Base-by-base conservation (phyloP, 1,140 invertebrate genomes). In the Steinernema khuongi region DNA sequence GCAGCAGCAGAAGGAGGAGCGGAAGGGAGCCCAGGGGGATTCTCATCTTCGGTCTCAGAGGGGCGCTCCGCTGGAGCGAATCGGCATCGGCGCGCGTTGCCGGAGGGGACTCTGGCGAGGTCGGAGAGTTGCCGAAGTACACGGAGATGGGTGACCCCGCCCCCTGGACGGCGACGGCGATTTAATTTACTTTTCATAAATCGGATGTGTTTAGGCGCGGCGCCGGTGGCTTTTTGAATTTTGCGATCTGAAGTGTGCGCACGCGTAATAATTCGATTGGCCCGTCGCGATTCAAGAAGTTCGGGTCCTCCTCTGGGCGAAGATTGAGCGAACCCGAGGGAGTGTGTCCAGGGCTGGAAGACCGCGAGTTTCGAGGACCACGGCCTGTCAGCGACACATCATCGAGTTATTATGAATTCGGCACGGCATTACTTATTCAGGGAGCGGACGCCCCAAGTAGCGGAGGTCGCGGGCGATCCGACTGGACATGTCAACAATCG, bases 131-230 rank as follows among this genome's bases (percentile, higher is more conserved):
- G n/a, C n/a, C n/a, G n/a, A n/a, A n/a, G n/a, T n/a, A n/a, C n/a
- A n/a, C n/a, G 36, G 36, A 60, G 50, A 26, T n/a, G 50, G 50
- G 50, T 60, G 50, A 60, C 50, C 26, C 50, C 50, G 50, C 50
- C 50, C 50, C 14, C 50, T 60, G 50, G 36, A 41, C 36, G 36
- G n/a, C 36, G 36, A 60, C 50, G 11, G 26, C 50, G 50, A 60
- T 60, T 60, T 60, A 60, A 60, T 60, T 60, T 60, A 60, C 50
- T 60, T 60, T 60, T 60, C 50, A 60, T 60, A 60, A 60, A 60
- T 60, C 50, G 50, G 50, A 60, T 60, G 50, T 60, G 36, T 41
- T 41, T 41, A 41, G 36, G 7, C 7, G 7, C 36, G 36, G 36
- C 36, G 36, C 36, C 36, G 36, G 36, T 22, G 50, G 14, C 7